Percentiles rank a stretch among this genome's conserved stretches.
Conservation (phyloP, 2,888 invertebrate species). For the Sinelater perroti region DNA sequence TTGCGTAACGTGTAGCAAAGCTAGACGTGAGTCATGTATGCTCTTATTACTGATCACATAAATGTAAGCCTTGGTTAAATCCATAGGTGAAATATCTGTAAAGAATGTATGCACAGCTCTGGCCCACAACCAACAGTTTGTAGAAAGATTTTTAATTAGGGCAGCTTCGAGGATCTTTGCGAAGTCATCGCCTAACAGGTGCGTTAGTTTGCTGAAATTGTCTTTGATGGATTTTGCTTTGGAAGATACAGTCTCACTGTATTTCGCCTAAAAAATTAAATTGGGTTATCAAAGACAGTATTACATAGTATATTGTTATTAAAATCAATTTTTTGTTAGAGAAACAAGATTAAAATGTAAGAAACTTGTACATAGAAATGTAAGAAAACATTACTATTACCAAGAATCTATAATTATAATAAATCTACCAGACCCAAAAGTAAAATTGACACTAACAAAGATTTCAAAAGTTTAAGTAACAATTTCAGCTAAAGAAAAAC, state of each 20-base stretch:
- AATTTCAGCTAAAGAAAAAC: too few species aligned
- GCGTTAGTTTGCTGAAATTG: conserved; percentile 49
- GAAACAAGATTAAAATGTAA: too few species aligned
- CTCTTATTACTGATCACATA: conserved; percentile 41
- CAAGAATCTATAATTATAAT: too few species aligned
- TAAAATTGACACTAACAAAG: too few species aligned
- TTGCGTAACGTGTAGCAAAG: conserved; percentile 51
- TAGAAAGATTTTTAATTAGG: conserved; percentile 42
- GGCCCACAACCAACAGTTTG: conserved; percentile 51
- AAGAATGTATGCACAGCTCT: conserved; percentile 47
- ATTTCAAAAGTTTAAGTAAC: too few species aligned
- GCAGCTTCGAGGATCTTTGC: conserved; percentile 43
- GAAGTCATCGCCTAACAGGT: conserved; percentile 44
- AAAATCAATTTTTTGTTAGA: too few species aligned
- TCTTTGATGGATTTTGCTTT: conserved; percentile 47
- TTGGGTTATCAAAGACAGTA: conserved; percentile 26
- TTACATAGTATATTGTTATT: conserved; percentile 24
- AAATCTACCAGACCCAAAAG: too few species aligned
- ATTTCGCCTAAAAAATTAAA: conserved; percentile 59
- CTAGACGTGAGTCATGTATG: conserved; percentile 28
- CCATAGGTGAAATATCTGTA: conserved; percentile 41
- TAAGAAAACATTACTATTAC: too few species aligned
- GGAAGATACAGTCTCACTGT: conserved; percentile 50
- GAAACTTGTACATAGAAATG: too few species aligned
- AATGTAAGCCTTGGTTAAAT: conserved; percentile 40